Conservation (phyloP, 2,113 vertebrate species). For the Petaurus breviceps region DNA sequence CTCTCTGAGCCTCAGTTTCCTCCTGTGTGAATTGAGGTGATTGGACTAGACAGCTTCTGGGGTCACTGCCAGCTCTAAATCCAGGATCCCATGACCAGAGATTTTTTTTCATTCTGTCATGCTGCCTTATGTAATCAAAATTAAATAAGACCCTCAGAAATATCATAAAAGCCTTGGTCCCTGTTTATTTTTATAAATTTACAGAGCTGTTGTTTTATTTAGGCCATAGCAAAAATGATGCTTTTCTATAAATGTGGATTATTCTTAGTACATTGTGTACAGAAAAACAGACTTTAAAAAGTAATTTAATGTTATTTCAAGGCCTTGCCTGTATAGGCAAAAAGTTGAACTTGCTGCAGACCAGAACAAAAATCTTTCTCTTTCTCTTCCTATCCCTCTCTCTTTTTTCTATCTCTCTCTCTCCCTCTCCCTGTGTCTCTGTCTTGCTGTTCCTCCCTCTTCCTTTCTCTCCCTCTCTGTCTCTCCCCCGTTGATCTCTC, state of each 20-base stretch:
- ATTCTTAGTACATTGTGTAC: not conserved
- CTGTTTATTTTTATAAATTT: not conserved
- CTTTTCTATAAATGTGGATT: not conserved
- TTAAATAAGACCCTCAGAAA: not conserved
- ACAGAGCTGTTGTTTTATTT: not conserved
- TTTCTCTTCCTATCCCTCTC: no score
- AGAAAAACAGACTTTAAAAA: not conserved
- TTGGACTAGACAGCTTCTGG: not conserved
- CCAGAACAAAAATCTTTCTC: no score
- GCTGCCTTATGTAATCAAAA: not conserved
- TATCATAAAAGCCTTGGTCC: not conserved
- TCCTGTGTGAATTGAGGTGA: not conserved
- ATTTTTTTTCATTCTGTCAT: not conserved
- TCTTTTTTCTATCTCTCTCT: no score
- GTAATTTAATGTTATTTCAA: not conserved
- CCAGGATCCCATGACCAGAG: not conserved
- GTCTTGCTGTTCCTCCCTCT: no score
- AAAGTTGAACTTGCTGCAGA: not conserved
- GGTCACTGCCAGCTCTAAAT: not conserved
- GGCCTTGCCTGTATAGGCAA: not conserved
- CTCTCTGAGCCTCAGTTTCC: not conserved
- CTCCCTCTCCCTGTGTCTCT: no score
- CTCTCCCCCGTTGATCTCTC: no score
- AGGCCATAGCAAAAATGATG: not conserved
- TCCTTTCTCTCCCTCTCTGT: no score